phyloP scores from a whole-genome alignment of 1,140 invertebrate species.

The Rhynchophorus ferrugineus region DNA sequence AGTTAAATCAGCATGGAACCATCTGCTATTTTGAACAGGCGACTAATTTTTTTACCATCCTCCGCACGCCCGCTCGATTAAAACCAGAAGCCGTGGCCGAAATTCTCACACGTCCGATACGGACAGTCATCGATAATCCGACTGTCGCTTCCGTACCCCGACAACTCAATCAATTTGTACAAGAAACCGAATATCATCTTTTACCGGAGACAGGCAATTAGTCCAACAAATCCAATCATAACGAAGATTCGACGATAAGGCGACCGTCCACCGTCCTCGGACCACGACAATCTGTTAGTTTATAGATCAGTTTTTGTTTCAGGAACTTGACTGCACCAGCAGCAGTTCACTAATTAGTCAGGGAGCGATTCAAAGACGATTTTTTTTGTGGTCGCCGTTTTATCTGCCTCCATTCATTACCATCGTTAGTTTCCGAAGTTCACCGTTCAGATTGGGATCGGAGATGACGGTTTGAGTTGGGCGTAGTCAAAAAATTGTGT shows the following conservation, averaged over 20 bases:
- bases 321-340: no score
- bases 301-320: constrained; percentile 17
- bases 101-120: constrained; percentile 12
- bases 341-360: no score
- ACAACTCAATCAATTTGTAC: constrained; percentile 21
- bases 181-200: constrained; percentile 21
- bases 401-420: no score
- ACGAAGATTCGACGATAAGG: constrained; percentile 9
- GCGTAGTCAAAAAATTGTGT: no score
- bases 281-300: constrained; percentile 21
- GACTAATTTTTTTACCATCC: not conserved
- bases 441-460: no score
- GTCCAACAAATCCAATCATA: constrained; percentile 18
- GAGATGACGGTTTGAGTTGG: no score
- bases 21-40: no score
- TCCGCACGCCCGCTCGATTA: not conserved
- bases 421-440: no score
- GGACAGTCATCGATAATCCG: constrained; percentile 11
- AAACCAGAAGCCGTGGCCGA: constrained; percentile 14
- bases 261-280: not conserved
- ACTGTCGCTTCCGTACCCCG: constrained; percentile 10
- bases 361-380: no score
- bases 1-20: no score
- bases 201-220: constrained; percentile 23
- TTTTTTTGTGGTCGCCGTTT: no score